phyloP scores from a whole-genome alignment of 2,113 vertebrate species.

The Seriola quinqueradiata region DNA sequence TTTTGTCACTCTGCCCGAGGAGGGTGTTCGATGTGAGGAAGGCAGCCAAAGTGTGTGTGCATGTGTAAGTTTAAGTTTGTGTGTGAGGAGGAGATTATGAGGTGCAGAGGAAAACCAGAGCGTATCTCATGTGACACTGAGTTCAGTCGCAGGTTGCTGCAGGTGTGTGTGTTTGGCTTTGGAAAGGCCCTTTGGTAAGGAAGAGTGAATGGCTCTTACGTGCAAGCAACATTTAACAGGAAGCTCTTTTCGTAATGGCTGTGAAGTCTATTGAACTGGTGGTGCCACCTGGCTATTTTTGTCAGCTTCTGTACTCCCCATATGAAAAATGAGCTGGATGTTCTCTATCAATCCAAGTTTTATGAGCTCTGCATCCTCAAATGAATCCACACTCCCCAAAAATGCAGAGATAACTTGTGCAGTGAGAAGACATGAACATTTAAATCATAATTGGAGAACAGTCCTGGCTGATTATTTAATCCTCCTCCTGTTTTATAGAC shows the following conservation, averaged over 20 bases:
- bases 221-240: conserved; percentile 67
- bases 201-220: conserved; percentile 53
- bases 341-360: conserved; percentile 54
- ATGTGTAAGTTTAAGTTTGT: background rate
- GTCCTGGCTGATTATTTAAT: conserved; percentile 44
- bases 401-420: conserved; percentile 27
- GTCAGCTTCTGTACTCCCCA: conserved; percentile 50
- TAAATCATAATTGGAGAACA: conserved; percentile 51
- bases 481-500: conserved; percentile 56
- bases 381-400: conserved; percentile 38
- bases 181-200: conserved; percentile 18
- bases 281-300: conserved; percentile 64
- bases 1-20: conserved; percentile 57
- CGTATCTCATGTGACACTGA: too few relatives aligned
- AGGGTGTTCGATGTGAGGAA: conserved; percentile 24
- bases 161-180: conserved; percentile 41
- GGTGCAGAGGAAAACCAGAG: background rate
- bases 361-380: conserved; percentile 54
- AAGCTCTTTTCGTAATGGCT: conserved; percentile 57
- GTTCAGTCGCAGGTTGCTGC: conserved; percentile 30
- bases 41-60: conserved; percentile 4
- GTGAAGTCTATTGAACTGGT: conserved; percentile 59
- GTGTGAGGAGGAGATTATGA: background rate
- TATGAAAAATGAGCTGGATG: conserved; percentile 52
- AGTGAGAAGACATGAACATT: conserved; percentile 43